These are phyloP conservation scores for Heliconius himera DNA, from an alignment of 1,140 invertebrate species.

Conservation along the genomic window DNA sequence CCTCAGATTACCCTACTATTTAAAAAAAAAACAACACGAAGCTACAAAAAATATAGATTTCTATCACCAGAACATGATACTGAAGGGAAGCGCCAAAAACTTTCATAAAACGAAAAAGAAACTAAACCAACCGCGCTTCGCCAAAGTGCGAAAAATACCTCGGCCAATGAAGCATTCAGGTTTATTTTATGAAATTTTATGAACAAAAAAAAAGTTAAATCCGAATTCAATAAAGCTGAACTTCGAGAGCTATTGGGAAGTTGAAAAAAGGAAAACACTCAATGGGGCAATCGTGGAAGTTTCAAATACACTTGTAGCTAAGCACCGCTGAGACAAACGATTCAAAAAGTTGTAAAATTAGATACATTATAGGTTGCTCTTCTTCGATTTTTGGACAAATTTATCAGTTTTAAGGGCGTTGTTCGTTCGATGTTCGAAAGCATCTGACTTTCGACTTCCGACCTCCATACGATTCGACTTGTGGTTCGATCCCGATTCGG, in stretches of 20 bases:
- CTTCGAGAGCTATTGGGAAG: constrained; percentile 35
- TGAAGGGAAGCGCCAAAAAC: not conserved
- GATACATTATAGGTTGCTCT: constrained; percentile 17
- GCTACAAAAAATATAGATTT: not conserved
- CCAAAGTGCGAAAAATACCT: constrained; percentile 36
- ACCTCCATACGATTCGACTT: too few species aligned
- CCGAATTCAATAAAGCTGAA: constrained; percentile 36
- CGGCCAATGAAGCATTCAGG: constrained; percentile 34
- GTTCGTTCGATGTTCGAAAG: too few species aligned
- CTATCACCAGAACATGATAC: not conserved
- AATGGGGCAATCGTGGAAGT: constrained; percentile 55
- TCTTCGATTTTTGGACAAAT: not conserved
- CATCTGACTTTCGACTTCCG: too few species aligned
- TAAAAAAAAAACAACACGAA: not conserved
- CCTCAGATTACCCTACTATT: too few species aligned
- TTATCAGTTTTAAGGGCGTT: too few species aligned
- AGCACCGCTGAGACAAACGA: constrained; percentile 54
- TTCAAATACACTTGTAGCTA: constrained; percentile 53
- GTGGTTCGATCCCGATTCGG: too few species aligned
- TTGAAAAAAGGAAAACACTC: constrained; percentile 48
- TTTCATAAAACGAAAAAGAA: not conserved
- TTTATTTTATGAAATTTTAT: constrained; percentile 30
- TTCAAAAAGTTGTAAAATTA: constrained; percentile 54
- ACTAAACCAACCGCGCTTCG: constrained; percentile 25
- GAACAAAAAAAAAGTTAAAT: constrained; percentile 36